Evolutionary conservation across 2,888 invertebrate species (phyloP).

Genomic region (Synergus umbraculus): DNA sequence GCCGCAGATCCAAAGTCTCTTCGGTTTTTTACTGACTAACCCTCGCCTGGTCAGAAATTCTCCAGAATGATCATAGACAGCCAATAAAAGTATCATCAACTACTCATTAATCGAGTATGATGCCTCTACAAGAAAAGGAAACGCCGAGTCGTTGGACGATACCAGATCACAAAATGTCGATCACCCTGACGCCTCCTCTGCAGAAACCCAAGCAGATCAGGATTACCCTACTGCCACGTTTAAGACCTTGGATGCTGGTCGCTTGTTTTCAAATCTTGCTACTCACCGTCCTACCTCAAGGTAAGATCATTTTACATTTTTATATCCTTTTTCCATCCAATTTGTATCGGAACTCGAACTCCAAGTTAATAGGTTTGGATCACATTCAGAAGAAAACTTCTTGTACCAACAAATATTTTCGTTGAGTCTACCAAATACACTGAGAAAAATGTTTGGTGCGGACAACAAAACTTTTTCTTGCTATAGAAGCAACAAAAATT

Average conservation of each 20-base stretch:
- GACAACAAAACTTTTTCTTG: too few species aligned
- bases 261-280: constrained; percentile 66
- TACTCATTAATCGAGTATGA: background rate
- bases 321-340: background rate
- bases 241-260: constrained; percentile 64
- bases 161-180: constrained; percentile 51
- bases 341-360: background rate
- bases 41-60: constrained; percentile 40
- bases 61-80: constrained; percentile 4
- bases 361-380: too few species aligned
- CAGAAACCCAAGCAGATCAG: constrained; percentile 41
- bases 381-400: too few species aligned
- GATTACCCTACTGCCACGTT: constrained; percentile 29
- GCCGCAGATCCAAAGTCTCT: constrained; percentile 44
- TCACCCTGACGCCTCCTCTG: constrained; percentile 47
- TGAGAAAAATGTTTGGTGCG: too few species aligned
- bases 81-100: constrained; percentile 1
- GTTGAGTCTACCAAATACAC: too few species aligned
- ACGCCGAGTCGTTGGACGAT: constrained; percentile 52
- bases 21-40: constrained; percentile 53
- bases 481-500: too few species aligned
- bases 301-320: constrained; percentile 60
- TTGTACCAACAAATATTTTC: too few species aligned
- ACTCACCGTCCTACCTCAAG: constrained; percentile 72
- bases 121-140: constrained; percentile 41